Conservation (phyloP, 2,797 vertebrate genomes). For the Rhinella marina region DNA sequence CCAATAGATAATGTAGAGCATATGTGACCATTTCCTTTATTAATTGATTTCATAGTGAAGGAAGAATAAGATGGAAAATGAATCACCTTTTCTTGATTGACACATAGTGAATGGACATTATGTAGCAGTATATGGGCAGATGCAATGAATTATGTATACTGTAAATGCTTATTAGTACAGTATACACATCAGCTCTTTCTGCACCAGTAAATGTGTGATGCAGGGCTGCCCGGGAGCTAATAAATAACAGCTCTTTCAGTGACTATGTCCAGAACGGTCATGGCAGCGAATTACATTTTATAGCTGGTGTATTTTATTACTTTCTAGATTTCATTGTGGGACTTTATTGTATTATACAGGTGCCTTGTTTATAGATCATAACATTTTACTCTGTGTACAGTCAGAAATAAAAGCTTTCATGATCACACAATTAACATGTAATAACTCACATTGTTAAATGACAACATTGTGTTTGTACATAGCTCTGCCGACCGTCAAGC, state of each 20-base stretch:
- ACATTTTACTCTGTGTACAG: conserved; percentile 2
- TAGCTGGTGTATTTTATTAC: neutral
- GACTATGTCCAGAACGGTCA: neutral
- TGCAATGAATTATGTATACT: neutral
- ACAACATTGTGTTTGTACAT: conserved; percentile 44
- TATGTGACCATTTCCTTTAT: neutral
- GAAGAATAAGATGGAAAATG: neutral
- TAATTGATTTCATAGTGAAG: neutral
- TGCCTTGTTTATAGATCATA: neutral
- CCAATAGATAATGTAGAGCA: neutral
- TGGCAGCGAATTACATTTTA: neutral
- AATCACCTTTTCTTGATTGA: neutral
- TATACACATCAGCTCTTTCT: neutral
- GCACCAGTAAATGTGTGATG: neutral
- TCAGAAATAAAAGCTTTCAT: neutral
- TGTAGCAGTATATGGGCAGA: neutral
- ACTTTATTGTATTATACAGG: neutral
- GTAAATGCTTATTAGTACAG: neutral
- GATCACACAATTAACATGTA: neutral
- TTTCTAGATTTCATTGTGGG: neutral
- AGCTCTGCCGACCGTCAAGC: conserved; percentile 73
- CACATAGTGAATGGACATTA: neutral
- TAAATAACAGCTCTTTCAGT: neutral
- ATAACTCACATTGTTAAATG: neutral
- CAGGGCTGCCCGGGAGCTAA: neutral